Evolutionary conservation across 2,113 vertebrate genomes (phyloP), one percentile per base, ranked within the genome.

Genomic region (Pygoscelis antarcticus): DNA sequence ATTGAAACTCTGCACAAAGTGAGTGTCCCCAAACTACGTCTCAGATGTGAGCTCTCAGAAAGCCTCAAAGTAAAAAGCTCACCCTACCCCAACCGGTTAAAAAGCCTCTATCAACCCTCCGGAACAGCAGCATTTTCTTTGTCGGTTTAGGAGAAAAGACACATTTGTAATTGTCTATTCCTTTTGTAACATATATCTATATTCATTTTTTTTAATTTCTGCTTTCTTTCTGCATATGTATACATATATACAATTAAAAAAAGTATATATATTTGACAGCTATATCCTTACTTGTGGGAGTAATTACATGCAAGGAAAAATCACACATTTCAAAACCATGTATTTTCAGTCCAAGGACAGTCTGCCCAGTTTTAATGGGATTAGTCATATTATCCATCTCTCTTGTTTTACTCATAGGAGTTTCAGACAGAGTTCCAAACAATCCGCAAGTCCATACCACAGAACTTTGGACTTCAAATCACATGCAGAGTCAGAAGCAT

Each of bases 381-480:
- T 66, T 88, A 95, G 19, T 90, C 58, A 77, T 38, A 76, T 66
- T 62, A 87, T 36, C 71, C 68, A 77, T 29, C 72, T 77, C 64
- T 83, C n/a, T 42, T 68, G 19, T 38, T 83, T 77, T 62, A 76
- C 42, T 80, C 32, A 0, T 29, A 76, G 52, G 66, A 72, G 54
- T 51, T 93, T 89, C 82, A 89, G 71, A 85, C 32, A 57, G 9
- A 85, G 34, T 54, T 75, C 58, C 66, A 83, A 62, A 40, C 52
- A 83, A 60, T 80, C 79, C 88, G 74, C 88, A 77, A 93, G 87
- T 61, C 68, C 38, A 44, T 12, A 72, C 78, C 82, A 93, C 75
- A 87, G 79, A 95, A 77, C 87, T 92, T 58, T 74, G 71, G 87
- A 87, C 90, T 96, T 83, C 61, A 91, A 49, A 77, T 77, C 82